These are phyloP conservation scores for Poeciliopsis presidionis DNA, from an alignment of 2,797 vertebrate genomes.

Conservation along the genomic window DNA sequence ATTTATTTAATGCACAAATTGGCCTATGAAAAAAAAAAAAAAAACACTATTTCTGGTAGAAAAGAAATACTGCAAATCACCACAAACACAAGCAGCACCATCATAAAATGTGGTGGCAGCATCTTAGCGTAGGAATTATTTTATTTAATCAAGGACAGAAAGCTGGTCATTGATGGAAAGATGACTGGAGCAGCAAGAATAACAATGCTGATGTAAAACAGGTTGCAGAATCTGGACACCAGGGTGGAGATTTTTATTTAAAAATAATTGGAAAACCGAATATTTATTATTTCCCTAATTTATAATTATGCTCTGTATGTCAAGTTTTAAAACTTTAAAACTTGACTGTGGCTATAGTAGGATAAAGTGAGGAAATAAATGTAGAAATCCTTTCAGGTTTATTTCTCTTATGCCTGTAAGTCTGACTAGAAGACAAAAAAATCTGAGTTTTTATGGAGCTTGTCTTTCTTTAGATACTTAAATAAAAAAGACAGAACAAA, in stretches of 20 bases:
- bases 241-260: too few relatives aligned
- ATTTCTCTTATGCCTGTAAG: not conserved
- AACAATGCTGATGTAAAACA: not conserved
- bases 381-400: not conserved
- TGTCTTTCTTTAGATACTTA: not conserved
- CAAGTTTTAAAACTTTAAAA: not conserved
- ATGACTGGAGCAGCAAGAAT: too few relatives aligned
- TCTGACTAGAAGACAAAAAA: not conserved
- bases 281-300: not conserved
- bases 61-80: not conserved
- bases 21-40: not conserved
- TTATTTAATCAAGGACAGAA: too few relatives aligned
- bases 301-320: not conserved
- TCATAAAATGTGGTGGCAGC: not conserved
- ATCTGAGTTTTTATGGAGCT: not conserved
- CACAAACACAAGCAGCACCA: not conserved
- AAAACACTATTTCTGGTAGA: not conserved
- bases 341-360: not conserved
- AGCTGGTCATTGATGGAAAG: too few relatives aligned
- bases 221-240: not conserved
- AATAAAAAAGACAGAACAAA: not conserved
- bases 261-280: not conserved
- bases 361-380: not conserved
- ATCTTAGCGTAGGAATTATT: not conserved
- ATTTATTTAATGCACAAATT: not conserved